These are phyloP conservation scores for Coluber constrictor DNA, from an alignment of 2,797 vertebrate species.

Conservation along the genomic window DNA sequence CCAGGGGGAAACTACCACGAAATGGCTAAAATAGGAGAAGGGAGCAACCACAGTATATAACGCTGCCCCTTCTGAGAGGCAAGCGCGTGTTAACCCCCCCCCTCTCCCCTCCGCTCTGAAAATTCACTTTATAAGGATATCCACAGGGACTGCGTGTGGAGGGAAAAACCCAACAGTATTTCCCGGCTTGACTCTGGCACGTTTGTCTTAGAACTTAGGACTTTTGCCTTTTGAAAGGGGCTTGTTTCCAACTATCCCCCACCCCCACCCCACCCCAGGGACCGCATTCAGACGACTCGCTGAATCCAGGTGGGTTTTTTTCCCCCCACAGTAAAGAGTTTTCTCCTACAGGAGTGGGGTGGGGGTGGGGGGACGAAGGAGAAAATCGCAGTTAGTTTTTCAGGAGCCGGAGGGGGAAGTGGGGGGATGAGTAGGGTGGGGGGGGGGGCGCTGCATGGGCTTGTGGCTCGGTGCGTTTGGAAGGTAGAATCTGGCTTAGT, in stretches of 20 bases:
- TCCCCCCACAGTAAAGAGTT: neutral
- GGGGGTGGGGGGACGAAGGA: neutral
- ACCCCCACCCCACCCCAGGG: fast-evolving
- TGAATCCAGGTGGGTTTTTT: neutral
- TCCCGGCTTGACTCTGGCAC: neutral
- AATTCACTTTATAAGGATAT: constrained; percentile 9
- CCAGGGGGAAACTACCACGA: neutral
- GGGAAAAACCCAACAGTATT: neutral
- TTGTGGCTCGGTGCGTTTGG: neutral
- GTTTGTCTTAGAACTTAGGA: neutral
- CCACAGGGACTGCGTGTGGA: neutral
- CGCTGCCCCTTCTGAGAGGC: neutral
- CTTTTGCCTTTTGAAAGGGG: neutral
- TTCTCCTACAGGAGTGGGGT: neutral
- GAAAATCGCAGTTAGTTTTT: neutral
- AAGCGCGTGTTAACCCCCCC: neutral
- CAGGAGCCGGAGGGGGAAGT: neutral
- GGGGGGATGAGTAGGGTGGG: too few species aligned
- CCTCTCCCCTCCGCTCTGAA: neutral
- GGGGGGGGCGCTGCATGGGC: neutral
- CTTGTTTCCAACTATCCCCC: neutral
- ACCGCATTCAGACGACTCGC: neutral
- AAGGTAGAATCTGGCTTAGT: neutral
- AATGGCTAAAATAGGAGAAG: neutral
- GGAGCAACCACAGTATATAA: neutral